Base-by-base conservation (phyloP, 2,113 vertebrate genomes). In the Ophiodon elongatus region DNA sequence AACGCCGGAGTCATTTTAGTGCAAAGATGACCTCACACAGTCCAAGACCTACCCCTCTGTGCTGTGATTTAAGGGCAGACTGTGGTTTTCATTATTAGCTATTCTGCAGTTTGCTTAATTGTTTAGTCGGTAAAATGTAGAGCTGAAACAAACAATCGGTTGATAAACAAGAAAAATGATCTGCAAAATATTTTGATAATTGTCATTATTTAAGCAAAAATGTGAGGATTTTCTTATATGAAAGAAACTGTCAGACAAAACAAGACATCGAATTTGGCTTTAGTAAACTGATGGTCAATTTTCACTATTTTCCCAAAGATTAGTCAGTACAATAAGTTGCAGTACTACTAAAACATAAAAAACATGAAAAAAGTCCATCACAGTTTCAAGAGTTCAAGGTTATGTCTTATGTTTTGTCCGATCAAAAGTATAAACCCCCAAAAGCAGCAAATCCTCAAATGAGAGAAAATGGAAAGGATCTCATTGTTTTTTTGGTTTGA, bases 1-100 rank as follows among this genome's bases (percentile, higher is more conserved):
- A 87, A 65, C 41, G 82, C 0, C 33, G n/a, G 11, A 37, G 65
- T 33, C 37, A 54, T 66, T 77, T 81, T 19, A 74, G 54, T 6
- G 43, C 29, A 47, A 68, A 75, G 33, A 9, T 60, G 23, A 41
- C 37, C 7, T 72, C 47, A 25, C 6, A 25, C 25, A 57, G 29
- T 31, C 10, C 4, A 10, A 73, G 29, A 63, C 52, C 33, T 1
- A 8, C 59, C 39, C 15, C 10, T 56, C n/a, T n/a, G 31, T 2
- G 19, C 25, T 45, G 17, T 33, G 29, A 62, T 35, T 52, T 27
- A 35, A 15, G 21, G 4, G 3, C 21, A 25, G 50, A 33, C 4
- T 19, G 35, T 13, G 21, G 35, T 35, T 56, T 67, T 57, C 19
- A 43, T 54, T 25, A n/a, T n/a, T 11, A n/a, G 23, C 27, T 25